Base-by-base conservation (phyloP, 1,140 invertebrate genomes). In the Phenacoccus solenopsis region DNA sequence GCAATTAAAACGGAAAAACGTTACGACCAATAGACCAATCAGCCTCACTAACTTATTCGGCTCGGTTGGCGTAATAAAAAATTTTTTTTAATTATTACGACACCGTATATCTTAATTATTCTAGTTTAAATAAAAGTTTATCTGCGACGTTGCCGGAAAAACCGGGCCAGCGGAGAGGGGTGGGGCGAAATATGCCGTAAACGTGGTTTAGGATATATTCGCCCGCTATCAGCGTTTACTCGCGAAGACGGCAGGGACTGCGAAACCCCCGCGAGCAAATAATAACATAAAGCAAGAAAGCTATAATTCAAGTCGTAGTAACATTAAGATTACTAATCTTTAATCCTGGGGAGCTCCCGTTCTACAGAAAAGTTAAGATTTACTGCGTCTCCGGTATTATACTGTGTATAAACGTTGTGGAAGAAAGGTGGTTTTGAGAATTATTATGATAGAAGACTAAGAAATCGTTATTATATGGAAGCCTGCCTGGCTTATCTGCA, bases 301-400 rank as follows among this genome's bases (percentile, higher is more conserved):
- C 59, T 64, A 64, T 64, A 64, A 64, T 64, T 64, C 59, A 64
- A 64, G 59, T 64, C 25, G 59, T 64, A 64, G 59, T 64, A 64
- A 64, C 59, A 64, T 64, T 64, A 64, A 64, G 59, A 64, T 64
- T 64, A 64, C 59, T 64, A 64, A 64, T 64, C 59, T 64, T 64
- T 64, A 64, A 64, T 64, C 59, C 59, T 64, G 59, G 59, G 59
- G 59, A 64, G 59, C 59, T 64, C 21, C 59, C 22, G 20, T 64
- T 64, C 22, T 64, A 64, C 59, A 64, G 59, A 64, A 64, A 64
- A 64, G 59, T 64, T 64, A 64, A 64, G 59, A 64, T 64, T 64
- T 64, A 64, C 59, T 64, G 59, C 59, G 59, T 64, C 59, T 64
- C 59, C 59, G 59, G 59, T 27, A 64, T 64, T 64, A 64, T 64